Conservation (phyloP, 1,140 invertebrate genomes). For the Prorops nasuta region DNA sequence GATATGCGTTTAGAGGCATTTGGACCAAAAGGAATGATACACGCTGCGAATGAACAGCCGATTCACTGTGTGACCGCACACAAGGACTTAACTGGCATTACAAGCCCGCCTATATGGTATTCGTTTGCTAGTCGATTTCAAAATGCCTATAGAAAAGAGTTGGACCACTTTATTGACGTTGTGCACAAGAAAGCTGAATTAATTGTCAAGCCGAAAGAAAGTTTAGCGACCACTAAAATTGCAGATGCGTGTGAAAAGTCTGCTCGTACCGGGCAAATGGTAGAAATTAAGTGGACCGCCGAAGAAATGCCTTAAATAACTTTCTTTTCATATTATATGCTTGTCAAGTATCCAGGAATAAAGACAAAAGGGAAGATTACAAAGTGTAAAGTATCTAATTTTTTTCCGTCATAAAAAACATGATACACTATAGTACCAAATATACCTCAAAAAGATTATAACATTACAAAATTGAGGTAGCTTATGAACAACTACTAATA, state of each 20-base stretch:
- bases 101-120: conserved; percentile 60
- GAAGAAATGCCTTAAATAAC: conserved; percentile 37
- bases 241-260: conserved; percentile 60
- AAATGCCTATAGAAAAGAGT: conserved; percentile 61
- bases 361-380: too few species aligned
- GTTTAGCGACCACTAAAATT: conserved; percentile 59
- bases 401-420: conserved; percentile 23
- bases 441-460: conserved; percentile 15
- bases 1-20: conserved; percentile 72
- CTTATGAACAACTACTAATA: conserved; percentile 8
- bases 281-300: conserved; percentile 51
- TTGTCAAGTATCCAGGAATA: conserved; percentile 5
- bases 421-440: conserved; percentile 30
- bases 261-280: conserved; percentile 52
- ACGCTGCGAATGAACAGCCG: conserved; percentile 60
- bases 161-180: conserved; percentile 68
- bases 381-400: not conserved
- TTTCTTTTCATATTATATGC: not conserved
- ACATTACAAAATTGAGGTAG: conserved; percentile 21
- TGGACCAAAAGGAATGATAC: conserved; percentile 62
- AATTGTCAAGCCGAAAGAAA: conserved; percentile 54
- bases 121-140: conserved; percentile 65
- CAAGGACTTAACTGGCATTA: conserved; percentile 48
- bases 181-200: conserved; percentile 51
- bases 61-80: conserved; percentile 52